These are phyloP conservation scores for Mionectes macconnelli DNA, from an alignment of 2,113 vertebrate species.

Conservation along the genomic window DNA sequence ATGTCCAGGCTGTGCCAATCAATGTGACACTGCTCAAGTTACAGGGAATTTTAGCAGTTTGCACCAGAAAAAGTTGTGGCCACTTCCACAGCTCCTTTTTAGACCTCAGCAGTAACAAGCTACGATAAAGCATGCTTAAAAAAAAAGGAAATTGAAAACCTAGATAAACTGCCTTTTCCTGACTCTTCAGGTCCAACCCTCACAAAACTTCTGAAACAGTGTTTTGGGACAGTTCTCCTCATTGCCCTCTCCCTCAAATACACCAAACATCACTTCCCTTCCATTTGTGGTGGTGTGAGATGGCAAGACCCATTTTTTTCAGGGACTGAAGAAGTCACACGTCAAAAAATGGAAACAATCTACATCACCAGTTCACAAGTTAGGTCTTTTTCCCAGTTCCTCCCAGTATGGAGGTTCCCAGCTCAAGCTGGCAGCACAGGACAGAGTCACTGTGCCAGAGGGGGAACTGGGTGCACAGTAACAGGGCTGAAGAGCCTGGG, in stretches of 20 bases:
- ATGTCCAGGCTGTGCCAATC: background rate
- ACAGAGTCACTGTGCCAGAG: background rate
- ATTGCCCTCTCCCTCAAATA: background rate
- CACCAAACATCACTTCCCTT: background rate
- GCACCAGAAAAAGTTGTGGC: background rate
- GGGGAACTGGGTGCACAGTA: background rate
- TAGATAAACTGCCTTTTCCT: background rate
- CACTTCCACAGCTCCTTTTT: background rate
- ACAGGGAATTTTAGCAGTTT: background rate
- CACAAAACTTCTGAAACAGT: background rate
- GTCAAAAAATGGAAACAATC: background rate
- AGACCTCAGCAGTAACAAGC: background rate
- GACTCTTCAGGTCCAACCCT: background rate
- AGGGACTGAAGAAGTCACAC: background rate
- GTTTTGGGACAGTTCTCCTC: background rate
- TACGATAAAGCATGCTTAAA: background rate
- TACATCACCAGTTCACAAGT: background rate
- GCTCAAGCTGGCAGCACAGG: background rate
- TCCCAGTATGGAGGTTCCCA: background rate
- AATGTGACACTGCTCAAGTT: background rate
- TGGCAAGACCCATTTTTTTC: background rate
- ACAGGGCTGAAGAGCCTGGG: background rate
- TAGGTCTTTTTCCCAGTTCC: background rate
- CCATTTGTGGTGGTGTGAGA: background rate
- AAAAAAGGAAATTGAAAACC: background rate